These are phyloP conservation scores for Desoria tigrina DNA, from an alignment of 2,888 invertebrate species.

Conservation along the genomic window DNA sequence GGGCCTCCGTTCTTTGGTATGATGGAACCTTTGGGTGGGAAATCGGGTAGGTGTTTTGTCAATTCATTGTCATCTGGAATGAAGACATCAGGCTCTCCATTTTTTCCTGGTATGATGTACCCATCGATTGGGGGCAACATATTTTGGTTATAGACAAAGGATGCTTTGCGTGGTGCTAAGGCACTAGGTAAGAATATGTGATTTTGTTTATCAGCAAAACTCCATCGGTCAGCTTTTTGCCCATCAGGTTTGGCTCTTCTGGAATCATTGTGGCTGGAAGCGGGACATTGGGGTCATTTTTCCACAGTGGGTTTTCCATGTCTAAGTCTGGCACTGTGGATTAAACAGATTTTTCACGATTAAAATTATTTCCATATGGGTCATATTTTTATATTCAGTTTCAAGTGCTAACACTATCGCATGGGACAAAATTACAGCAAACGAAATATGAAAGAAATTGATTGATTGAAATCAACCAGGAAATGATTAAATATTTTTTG, in stretches of 20 bases:
- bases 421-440: too few relatives aligned
- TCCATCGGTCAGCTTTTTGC: not conserved
- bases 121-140: not conserved
- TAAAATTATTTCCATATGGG: too few relatives aligned
- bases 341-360: too few relatives aligned
- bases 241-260: not conserved
- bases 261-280: not conserved
- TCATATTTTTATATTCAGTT: too few relatives aligned
- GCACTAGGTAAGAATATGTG: not conserved
- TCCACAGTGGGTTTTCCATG: not conserved
- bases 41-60: too few relatives aligned
- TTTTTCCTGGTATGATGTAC: not conserved
- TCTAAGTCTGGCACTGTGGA: slow-evolving; percentile 10
- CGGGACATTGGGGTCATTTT: not conserved
- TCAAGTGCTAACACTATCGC: too few relatives aligned
- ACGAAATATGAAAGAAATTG: too few relatives aligned
- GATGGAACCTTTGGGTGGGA: too few relatives aligned
- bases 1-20: too few relatives aligned
- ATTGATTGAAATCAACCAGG: too few relatives aligned
- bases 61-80: not conserved
- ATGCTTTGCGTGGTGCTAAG: not conserved
- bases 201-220: not conserved
- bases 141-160: not conserved
- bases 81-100: slow-evolving; percentile 5
- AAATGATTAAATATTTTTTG: too few relatives aligned